Base-by-base conservation (phyloP, 2,888 invertebrate species). In the Stenotaenia linearis region DNA sequence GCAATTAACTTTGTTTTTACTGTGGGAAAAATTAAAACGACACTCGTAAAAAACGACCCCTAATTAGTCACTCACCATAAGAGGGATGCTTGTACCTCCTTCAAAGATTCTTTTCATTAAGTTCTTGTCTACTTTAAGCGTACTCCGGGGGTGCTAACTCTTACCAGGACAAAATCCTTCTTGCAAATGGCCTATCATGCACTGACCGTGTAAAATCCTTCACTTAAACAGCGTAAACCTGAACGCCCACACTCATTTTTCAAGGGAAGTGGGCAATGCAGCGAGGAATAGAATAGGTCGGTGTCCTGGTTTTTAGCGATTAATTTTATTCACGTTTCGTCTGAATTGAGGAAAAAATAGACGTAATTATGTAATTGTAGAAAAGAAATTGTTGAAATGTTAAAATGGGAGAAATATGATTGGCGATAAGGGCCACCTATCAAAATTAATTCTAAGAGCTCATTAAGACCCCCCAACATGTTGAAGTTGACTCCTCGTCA, bases 1-100 rank as follows among this genome's bases (percentile, higher is more conserved):
- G n/a, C 28, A 4, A 21, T 28, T 12, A 28, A 69, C 25, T 69
- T 69, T 69, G 9, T 7, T 28, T 69, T 69, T 28, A 28, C 9
- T 69, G 69, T 69, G 69, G 69, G 69, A 69, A 69, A 69, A 69
- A 15, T 15, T 28, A 69, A 50, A 45, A 69, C 25, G 69, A 69
- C 28, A 69, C 69, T 28, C 69, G 25, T 69, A 69, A 28, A 69
- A 69, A 23, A 23, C 15, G 18, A 18, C 7, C 23, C 69, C 28
- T 69, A 69, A 69, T 69, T 69, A 69, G 69, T 69, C 69, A 69
- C 69, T 69, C 69, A 69, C 69, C 69, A 69, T 28, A 69, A 69
- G 69, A 28, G 69, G 69, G 69, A 69, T 69, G 6, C 25, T 69
- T 69, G 6, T 28, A 69, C 69, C 69, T 69, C n/a, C 25, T 6